Conservation (phyloP, 1,140 invertebrate genomes). For the Drosophila albomicans region DNA sequence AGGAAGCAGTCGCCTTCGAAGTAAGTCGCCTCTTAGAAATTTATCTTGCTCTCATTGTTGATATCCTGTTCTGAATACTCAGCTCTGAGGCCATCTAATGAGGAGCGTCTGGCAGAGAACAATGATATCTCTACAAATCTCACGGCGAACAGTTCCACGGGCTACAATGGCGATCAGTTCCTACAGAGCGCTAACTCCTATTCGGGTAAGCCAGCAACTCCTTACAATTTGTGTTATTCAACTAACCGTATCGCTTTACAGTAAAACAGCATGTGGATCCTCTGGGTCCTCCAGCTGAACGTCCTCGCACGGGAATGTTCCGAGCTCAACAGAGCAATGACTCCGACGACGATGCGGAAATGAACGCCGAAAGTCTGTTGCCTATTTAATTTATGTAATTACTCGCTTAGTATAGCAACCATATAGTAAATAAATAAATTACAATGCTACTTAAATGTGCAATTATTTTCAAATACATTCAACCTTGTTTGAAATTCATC, state of each 20-base stretch:
- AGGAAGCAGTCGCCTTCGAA: constrained; percentile 81
- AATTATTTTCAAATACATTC: too few species aligned
- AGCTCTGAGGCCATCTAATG: constrained; percentile 57
- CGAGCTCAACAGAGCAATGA: constrained; percentile 88
- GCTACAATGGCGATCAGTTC: constrained; percentile 53
- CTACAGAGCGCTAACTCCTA: constrained; percentile 30
- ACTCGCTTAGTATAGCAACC: too few species aligned
- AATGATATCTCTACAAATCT: constrained; percentile 39
- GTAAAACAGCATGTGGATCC: constrained; percentile 88
- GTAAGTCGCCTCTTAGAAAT: constrained; percentile 17
- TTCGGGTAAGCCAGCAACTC: constrained; percentile 12
- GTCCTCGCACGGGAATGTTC: constrained; percentile 91
- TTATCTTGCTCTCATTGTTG: neutral
- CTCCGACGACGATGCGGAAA: constrained; percentile 91
- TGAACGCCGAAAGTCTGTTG: constrained; percentile 92
- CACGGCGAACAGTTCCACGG: constrained; percentile 15
- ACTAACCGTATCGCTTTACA: constrained; percentile 4
- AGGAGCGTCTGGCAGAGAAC: constrained; percentile 57
- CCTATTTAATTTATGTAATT: constrained; percentile 85
- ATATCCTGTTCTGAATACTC: neutral
- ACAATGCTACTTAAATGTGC: too few species aligned
- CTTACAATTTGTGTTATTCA: neutral
- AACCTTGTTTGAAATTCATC: too few species aligned
- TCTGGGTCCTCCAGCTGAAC: constrained; percentile 89
- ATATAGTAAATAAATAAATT: too few species aligned